Base-by-base conservation (phyloP, 2,113 vertebrate species). In the Phoxinus phoxinus region DNA sequence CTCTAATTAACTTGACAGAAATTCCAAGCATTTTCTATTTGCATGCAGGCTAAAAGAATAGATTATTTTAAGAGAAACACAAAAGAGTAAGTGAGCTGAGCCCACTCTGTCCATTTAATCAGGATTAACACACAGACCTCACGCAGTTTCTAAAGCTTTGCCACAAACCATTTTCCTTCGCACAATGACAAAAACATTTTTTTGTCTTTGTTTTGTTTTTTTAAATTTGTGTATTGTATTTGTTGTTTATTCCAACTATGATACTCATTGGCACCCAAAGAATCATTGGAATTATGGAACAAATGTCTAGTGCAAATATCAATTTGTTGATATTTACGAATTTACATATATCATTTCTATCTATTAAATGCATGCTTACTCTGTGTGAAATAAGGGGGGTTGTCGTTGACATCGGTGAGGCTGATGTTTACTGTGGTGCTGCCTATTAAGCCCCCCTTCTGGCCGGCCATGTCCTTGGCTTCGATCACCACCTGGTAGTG, bases 401-500 rank as follows among this genome's bases (percentile, higher is more conserved):
- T 98, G 94, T 99, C 97, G 0, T 99, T 99, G 80, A 99, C 97
- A 0, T 99, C 98, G 0, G 95, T 97, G 87, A 99, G 71, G 0
- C 94, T 96, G 93, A 99, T 99, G 91, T 97, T 98, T 87, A 99
- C 96, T 0, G 94, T 94, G 5, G 98, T 97, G 84, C 95, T 96
- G 8, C 97, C 97, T 0, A 95, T 97, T 53, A 99, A 89, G 44
- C 98, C 98, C 0, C 98, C 98, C 94, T 96, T 96, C 91, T 99
- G 97, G 32, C 98, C 98, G 0, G 96, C 98, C 98, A 99, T 99
- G 85, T 99, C 98, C 84, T 99, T 99, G 58, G 97, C 97, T 89
- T 99, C 96, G 41, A 99, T 98, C 90, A 99, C 96, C 86, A 99
- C 97, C 93, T 98, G 97, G 91, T 99, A 99, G 23, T 97, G 96